These are phyloP conservation scores for Mya arenaria DNA, from an alignment of 1,140 invertebrate genomes.

Conservation along the genomic window DNA sequence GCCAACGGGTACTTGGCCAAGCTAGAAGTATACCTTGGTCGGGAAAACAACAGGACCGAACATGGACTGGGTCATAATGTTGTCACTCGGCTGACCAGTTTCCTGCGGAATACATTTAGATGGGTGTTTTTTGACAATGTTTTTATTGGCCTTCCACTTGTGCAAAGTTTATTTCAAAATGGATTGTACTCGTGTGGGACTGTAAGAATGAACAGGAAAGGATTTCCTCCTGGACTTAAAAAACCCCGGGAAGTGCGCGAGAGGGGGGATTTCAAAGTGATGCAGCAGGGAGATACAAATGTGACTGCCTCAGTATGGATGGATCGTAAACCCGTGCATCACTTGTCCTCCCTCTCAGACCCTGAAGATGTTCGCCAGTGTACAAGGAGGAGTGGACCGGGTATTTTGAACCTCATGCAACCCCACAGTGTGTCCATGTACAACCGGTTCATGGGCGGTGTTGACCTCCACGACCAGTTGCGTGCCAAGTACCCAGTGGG, in stretches of 20 bases:
- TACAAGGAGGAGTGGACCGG: not conserved
- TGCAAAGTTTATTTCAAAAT: slow-evolving; percentile 4
- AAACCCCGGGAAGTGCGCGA: not conserved
- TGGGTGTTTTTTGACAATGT: slow-evolving; percentile 18
- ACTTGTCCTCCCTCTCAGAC: not conserved
- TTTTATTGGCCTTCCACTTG: not conserved
- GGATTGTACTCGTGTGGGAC: slow-evolving; percentile 12
- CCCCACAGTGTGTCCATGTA: not conserved
- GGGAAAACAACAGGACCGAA: not conserved
- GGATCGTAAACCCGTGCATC: not conserved
- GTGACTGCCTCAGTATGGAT: slow-evolving; percentile 2
- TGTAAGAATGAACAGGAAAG: not conserved
- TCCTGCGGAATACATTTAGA: not conserved
- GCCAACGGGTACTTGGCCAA: not conserved
- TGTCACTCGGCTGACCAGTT: not conserved
- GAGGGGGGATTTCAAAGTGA: not conserved
- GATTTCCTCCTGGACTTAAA: not conserved
- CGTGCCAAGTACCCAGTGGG: not conserved
- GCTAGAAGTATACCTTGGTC: not conserved
- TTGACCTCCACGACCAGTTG: slow-evolving; percentile 10
- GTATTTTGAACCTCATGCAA: not conserved
- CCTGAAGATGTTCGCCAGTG: not conserved
- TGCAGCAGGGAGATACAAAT: slow-evolving; percentile 2
- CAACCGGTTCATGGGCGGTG: slow-evolving; percentile 9
- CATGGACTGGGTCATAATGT: slow-evolving; percentile 18